These are phyloP conservation scores for Ectemnius lituratus DNA, from an alignment of 2,888 invertebrate species.

Conservation along the genomic window DNA sequence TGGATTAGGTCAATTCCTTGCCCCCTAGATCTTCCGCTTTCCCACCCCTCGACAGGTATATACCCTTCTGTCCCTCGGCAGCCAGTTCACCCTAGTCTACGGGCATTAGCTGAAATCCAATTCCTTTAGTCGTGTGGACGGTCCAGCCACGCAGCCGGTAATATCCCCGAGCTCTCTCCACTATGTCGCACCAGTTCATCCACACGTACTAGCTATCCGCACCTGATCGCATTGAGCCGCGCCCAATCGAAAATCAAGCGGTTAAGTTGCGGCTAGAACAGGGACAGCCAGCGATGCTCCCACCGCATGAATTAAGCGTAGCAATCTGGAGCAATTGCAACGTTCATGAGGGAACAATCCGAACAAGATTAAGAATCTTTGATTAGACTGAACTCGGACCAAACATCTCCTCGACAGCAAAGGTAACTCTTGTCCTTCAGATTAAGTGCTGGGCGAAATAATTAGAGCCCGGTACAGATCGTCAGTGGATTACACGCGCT, in stretches of 20 bases:
- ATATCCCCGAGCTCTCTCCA: slow-evolving; percentile 47
- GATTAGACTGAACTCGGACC: no score
- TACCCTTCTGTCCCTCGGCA: slow-evolving; percentile 40
- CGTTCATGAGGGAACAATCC: no score
- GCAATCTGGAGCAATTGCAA: no score
- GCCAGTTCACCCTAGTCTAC: slow-evolving; percentile 33
- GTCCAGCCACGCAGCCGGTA: slow-evolving; percentile 36
- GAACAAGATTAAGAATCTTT: no score
- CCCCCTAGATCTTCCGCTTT: slow-evolving; percentile 39
- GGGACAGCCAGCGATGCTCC: neutral
- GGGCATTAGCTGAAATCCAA: slow-evolving; percentile 62
- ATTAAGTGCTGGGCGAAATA: no score
- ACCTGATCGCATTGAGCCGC: slow-evolving; percentile 29
- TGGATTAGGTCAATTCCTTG: slow-evolving; percentile 63
- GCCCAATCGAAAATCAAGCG: neutral
- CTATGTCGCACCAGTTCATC: slow-evolving; percentile 40
- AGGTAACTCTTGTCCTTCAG: no score
- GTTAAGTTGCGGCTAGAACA: no score
- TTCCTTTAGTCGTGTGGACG: slow-evolving; percentile 58
- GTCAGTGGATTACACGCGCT: no score
- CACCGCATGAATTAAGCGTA: neutral
- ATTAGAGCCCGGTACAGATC: no score
- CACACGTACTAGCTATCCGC: slow-evolving; percentile 23
- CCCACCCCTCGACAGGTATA: slow-evolving; percentile 19
- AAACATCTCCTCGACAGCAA: no score